Evolutionary conservation across 2,888 invertebrate genomes (phyloP), one percentile per base, ranked within the genome.

Genomic region (Saturnia japonica): DNA sequence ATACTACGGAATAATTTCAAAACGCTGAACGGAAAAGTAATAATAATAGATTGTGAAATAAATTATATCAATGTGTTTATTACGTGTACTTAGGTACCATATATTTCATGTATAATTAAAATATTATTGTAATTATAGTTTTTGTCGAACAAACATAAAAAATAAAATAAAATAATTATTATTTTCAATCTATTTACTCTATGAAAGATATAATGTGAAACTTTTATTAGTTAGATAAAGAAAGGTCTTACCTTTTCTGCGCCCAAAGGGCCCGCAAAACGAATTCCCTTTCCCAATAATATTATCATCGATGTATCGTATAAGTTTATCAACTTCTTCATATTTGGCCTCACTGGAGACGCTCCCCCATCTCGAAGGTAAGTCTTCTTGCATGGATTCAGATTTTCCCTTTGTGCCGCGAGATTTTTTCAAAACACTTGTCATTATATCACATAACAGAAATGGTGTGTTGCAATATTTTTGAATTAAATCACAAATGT

Each of bases 241-340:
- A 19, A 68, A 68, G 16, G 28, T 51, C 91, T 93, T 91, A 97
- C 97, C 97, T 96, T 97, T 97, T 83, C 97, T 93, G 72, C 97
- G 94, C 74, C 97, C 97, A 84, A 96, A 98, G 16, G 98, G 98
- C 70, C 97, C 97, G 79, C 96, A 95, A 88, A 97, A 97, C 40
- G 96, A 96, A 80, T 96, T 96, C 78, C 96, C 96, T 86, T 96
- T 96, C 71, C 97, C 97, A 82, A 97, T 96, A 76, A 97, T 94
- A 88, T 96, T 97, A 76, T 97, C 96, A 82, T 97, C 96, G 76
- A 98, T 96, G 85, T 96, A 97, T 85, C 96, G 96, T 77, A 97
- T 94, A 78, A 97, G 91, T 85, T 96, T 96, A 67, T 94, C 94
- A 45, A 95, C 95, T 82, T 97, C 97, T 84, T 96, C 96, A 80